Conservation (phyloP, 2,797 vertebrate genomes). For the Coranthus polyacanthus region DNA sequence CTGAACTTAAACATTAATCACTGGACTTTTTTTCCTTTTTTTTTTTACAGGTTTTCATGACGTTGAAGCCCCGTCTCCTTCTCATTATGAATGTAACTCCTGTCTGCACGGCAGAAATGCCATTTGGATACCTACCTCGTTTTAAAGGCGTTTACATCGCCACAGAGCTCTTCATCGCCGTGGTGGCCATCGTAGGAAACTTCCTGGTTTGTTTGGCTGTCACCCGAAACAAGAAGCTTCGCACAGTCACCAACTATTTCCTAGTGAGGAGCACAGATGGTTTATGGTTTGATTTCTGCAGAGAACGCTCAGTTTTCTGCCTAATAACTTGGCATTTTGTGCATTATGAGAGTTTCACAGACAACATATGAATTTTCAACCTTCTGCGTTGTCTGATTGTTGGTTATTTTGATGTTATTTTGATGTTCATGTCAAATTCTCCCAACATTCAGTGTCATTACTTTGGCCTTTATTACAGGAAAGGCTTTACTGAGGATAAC, state of each 20-base stretch:
- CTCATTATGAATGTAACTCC: slow-evolving; percentile 45
- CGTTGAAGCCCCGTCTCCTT: not conserved
- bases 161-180: slow-evolving; percentile 76
- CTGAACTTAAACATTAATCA: no score
- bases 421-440: no score
- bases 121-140: not conserved
- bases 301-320: no score
- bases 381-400: no score
- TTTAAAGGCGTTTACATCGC: slow-evolving; percentile 69
- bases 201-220: slow-evolving; percentile 79
- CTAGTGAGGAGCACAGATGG: slow-evolving; percentile 59
- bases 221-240: slow-evolving; percentile 73
- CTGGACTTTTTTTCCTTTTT: no score
- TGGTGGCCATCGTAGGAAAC: slow-evolving; percentile 73
- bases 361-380: no score
- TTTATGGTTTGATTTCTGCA: not conserved
- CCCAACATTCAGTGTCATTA: no score
- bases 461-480: no score
- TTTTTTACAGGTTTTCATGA: slow-evolving; percentile 23
- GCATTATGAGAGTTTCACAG: no score
- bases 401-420: no score
- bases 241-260: slow-evolving; percentile 84
- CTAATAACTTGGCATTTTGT: no score
- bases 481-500: no score
- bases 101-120: slow-evolving; percentile 36